These are phyloP conservation scores for Trichonephila inaurata DNA, from an alignment of 1,140 invertebrate genomes.

Conservation along the genomic window DNA sequence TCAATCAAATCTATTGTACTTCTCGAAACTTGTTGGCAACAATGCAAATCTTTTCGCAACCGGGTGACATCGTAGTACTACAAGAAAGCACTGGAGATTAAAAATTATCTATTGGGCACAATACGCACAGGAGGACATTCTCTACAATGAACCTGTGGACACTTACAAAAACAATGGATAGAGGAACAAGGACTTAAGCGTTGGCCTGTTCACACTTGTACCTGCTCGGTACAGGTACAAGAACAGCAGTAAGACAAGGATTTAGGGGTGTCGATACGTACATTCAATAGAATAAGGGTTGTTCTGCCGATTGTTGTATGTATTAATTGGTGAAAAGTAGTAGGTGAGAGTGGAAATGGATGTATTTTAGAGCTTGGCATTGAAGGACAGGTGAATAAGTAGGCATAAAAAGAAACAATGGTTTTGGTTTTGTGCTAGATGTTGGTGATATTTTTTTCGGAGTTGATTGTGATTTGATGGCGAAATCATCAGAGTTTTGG, in stretches of 20 bases:
- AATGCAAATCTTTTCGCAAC: background rate
- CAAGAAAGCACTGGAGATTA: background rate
- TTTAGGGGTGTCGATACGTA: background rate
- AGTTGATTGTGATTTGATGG: too few relatives aligned
- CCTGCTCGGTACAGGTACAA: background rate
- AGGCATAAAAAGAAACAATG: background rate
- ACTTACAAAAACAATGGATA: background rate
- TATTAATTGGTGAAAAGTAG: background rate
- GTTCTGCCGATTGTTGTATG: background rate
- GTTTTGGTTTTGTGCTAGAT: background rate
- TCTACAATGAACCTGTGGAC: background rate
- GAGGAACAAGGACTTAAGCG: background rate
- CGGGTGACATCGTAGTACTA: background rate
- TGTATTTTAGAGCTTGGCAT: background rate
- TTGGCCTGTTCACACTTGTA: background rate
- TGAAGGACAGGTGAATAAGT: background rate
- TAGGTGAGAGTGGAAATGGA: background rate
- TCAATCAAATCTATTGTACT: background rate
- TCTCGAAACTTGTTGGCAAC: background rate
- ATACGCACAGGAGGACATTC: background rate
- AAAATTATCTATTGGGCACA: conserved; percentile 20
- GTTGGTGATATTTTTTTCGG: too few relatives aligned
- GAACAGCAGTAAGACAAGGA: background rate
- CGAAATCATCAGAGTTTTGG: too few relatives aligned
- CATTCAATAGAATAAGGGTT: background rate